Conservation (phyloP, 2,797 vertebrate species). For the Smutsia gigantea region DNA sequence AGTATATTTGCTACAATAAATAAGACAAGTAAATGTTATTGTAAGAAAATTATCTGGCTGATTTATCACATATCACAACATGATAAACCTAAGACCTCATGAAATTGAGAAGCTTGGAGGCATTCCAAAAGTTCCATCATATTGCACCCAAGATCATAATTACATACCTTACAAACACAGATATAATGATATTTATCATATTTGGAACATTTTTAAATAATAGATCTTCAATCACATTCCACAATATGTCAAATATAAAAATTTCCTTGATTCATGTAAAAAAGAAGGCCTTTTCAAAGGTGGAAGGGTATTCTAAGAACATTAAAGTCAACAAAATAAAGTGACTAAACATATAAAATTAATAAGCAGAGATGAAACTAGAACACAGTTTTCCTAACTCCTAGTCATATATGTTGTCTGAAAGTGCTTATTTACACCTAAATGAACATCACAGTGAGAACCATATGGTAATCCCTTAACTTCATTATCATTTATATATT, state of each 20-base stretch:
- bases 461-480: background rate
- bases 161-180: background rate
- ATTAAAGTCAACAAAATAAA: background rate
- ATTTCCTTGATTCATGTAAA: background rate
- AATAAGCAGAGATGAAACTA: background rate
- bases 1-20: conserved; percentile 91
- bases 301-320: background rate
- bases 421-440: background rate
- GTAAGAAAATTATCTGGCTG: background rate
- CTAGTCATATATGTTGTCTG: background rate
- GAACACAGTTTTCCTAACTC: background rate
- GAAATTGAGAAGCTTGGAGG: background rate
- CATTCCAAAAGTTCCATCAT: background rate
- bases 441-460: background rate
- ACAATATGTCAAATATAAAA: background rate
- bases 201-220: background rate
- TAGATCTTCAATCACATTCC: background rate
- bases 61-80: background rate
- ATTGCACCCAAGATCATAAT: background rate
- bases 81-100: background rate
- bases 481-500: background rate
- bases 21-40: conserved; percentile 1
- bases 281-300: background rate
- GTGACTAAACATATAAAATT: background rate
- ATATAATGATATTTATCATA: background rate